A percentile compares a stretch with the other conserved stretches of the same genome.
These are phyloP conservation scores for Temnopleurus reevesii DNA, from an alignment of 53 echinoderm and acorn worm species.

Conservation along the genomic window DNA sequence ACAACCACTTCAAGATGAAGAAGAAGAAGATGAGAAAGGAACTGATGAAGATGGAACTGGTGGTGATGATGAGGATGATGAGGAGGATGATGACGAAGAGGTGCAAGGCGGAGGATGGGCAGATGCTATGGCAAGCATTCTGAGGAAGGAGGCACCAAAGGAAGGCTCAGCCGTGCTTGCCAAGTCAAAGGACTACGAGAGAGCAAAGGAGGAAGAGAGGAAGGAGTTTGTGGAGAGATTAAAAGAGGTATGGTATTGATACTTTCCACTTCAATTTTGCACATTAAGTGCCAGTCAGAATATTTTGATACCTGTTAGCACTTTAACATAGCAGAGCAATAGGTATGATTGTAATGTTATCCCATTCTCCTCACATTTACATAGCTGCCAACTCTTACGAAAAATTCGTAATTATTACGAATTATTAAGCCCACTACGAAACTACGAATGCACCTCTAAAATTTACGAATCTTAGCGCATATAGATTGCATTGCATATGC, in stretches of 20 bases:
- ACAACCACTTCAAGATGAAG: not conserved
- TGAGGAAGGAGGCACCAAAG: constrained; percentile 64
- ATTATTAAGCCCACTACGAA: no score
- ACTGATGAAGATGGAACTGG: not conserved
- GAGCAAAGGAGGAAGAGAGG: constrained; percentile 77
- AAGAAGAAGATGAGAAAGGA: constrained; percentile 6
- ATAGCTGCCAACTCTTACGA: no score
- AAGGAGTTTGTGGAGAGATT: constrained; percentile 65
- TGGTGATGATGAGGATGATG: constrained; percentile 52
- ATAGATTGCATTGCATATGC: no score
- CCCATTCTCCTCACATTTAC: no score
- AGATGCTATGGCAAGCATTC: constrained; percentile 94
- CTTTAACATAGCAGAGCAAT: no score
- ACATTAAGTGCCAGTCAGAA: not conserved
- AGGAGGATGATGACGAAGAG: constrained; percentile 55
- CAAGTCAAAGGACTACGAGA: constrained; percentile 82
- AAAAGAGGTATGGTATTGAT: constrained; percentile 70
- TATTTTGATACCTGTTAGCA: not conserved
- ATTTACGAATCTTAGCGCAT: no score
- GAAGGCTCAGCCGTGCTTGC: constrained; percentile 61
- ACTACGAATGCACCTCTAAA: no score
- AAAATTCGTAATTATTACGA: no score
- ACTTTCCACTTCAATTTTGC: not conserved
- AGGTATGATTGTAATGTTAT: no score
- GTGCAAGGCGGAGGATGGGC: constrained; percentile 84